Evolutionary conservation across 92 coral and sea anemone genomes (phyloP).

Genomic region (Paramuricea clavata): DNA sequence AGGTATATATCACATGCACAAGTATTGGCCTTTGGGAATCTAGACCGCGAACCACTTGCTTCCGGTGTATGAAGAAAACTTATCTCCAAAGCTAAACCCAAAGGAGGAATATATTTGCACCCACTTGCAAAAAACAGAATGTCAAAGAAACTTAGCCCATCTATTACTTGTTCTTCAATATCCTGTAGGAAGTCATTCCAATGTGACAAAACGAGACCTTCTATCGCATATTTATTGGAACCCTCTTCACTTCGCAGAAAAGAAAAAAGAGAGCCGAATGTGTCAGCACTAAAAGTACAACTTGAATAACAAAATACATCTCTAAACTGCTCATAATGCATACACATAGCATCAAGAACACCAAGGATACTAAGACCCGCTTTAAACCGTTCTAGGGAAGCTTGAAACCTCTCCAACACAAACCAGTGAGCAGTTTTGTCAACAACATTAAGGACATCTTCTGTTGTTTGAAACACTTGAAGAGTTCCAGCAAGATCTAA

Average conservation of each 20-base stretch:
- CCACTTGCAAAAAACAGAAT: constrained; percentile 46
- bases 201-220: constrained; percentile 56
- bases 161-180: constrained; percentile 30
- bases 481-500: constrained; percentile 53
- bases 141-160: constrained; percentile 32
- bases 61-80: neutral
- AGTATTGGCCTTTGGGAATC: constrained; percentile 25
- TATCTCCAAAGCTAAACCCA: neutral
- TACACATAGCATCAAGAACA: constrained; percentile 33
- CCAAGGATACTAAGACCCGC: constrained; percentile 35
- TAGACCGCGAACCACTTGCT: neutral
- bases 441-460: constrained; percentile 50
- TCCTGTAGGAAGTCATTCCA: constrained; percentile 63
- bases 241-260: constrained; percentile 44
- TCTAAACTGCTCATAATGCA: constrained; percentile 46
- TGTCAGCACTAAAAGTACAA: constrained; percentile 34
- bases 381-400: constrained; percentile 51
- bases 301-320: constrained; percentile 47
- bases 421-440: constrained; percentile 63
- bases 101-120: constrained; percentile 39
- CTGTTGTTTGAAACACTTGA: constrained; percentile 40
- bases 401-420: constrained; percentile 49
- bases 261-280: constrained; percentile 45
- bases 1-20: neutral
- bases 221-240: constrained; percentile 43